A percentile compares a stretch with the other conserved stretches of the same genome.
Evolutionary conservation across 2,797 vertebrate genomes (phyloP).

Genomic region (Gallirallus australis): DNA sequence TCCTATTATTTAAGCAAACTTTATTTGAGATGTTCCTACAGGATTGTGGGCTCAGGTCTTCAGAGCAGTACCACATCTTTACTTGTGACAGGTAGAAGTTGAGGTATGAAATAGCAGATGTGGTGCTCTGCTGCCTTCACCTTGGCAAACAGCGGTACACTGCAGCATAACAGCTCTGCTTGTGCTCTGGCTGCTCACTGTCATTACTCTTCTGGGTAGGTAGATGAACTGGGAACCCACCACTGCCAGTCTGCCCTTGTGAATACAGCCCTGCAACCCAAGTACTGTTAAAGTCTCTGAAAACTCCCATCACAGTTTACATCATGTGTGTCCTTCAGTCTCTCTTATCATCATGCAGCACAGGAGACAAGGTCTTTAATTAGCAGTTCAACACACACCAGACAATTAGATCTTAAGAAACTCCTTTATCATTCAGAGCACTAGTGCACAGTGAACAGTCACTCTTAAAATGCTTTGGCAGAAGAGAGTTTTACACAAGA

Average conservation of each 20-base stretch:
- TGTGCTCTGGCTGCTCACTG: neutral
- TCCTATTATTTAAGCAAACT: neutral
- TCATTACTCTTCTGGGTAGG: neutral
- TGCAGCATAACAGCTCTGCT: neutral
- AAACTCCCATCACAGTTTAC: neutral
- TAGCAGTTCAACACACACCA: neutral
- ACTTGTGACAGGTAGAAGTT: neutral
- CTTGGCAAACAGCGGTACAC: neutral
- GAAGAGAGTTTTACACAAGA: neutral
- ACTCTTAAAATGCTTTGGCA: neutral
- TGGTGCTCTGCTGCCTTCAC: neutral
- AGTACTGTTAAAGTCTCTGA: neutral
- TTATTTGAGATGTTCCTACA: neutral
- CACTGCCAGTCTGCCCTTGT: neutral
- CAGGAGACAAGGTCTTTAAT: neutral
- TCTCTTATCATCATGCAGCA: neutral
- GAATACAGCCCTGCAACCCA: neutral
- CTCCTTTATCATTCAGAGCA: neutral
- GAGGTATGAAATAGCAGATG: neutral
- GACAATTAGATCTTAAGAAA: neutral
- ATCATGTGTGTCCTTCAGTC: rapidly evolving
- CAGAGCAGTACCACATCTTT: neutral
- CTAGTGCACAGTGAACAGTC: neutral
- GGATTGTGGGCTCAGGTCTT: neutral
- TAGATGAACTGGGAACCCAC: rapidly evolving